Percentiles rank a stretch among this genome's conserved stretches.
phyloP scores from a whole-genome alignment of 2,797 vertebrate species.

The Alosa sapidissima region DNA sequence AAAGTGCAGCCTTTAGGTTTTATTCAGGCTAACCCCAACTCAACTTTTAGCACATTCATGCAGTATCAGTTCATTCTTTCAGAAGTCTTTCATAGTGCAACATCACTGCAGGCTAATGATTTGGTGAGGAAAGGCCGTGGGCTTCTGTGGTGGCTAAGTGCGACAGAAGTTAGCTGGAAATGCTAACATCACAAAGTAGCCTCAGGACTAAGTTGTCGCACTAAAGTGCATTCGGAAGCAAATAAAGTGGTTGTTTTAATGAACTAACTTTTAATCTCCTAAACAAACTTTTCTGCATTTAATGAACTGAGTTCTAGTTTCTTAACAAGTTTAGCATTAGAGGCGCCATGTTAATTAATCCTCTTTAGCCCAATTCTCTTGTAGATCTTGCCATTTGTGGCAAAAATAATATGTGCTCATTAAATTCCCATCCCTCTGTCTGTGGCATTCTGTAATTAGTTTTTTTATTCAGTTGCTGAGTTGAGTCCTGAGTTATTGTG shows the following conservation, averaged over 20 bases:
- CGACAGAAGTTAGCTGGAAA: not conserved
- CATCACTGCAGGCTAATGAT: not conserved
- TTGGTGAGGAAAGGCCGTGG: not conserved
- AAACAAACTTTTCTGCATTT: not conserved
- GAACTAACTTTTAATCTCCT: not conserved
- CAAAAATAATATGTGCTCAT: conserved; percentile 6
- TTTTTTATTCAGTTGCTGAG: not conserved
- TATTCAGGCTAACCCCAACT: too few species aligned
- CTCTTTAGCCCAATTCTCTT: not conserved
- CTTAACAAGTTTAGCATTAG: not conserved
- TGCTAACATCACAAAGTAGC: not conserved
- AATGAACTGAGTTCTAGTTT: not conserved
- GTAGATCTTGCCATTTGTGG: not conserved
- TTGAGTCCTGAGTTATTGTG: not conserved
- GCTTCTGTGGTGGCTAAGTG: not conserved
- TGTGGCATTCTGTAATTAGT: not conserved
- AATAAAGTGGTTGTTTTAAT: not conserved
- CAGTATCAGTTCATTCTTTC: not conserved
- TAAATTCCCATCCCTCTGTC: not conserved
- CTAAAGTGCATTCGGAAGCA: not conserved
- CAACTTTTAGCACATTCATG: not conserved
- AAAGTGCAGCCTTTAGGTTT: too few species aligned
- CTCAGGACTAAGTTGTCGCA: not conserved
- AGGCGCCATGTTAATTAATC: not conserved
- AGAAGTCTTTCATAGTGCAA: not conserved